These are phyloP conservation scores for Rattus norvegicus DNA, from an alignment of 2,113 vertebrate species.

Conservation along the genomic window GRCr8 NC_086020.1:110998001-110998500, in stretches of 20 bases:
- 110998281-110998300: constrained; percentile 74
- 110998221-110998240: not conserved
- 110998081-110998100: not conserved
- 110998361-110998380: constrained; percentile 70
- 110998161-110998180: constrained; percentile 20
- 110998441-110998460: constrained; percentile 82
- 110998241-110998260: not conserved
- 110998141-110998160: not conserved
- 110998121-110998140: not conserved
- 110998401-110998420: constrained; percentile 82
- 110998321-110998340: constrained; percentile 75
- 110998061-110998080: not conserved
- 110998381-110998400: constrained; percentile 77
- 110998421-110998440: constrained; percentile 79
- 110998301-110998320: constrained; percentile 77
- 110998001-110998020: not conserved
- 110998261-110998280: constrained; percentile 72
- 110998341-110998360: constrained; percentile 70
- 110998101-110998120: not conserved
- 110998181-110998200: not conserved
- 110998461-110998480: constrained; percentile 79
- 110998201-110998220: not conserved
- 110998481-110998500: constrained; percentile 80
- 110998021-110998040: not conserved
- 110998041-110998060: not conserved